Conservation (phyloP, 2,113 vertebrate species). For the Protobothrops flavoviridis region DNA sequence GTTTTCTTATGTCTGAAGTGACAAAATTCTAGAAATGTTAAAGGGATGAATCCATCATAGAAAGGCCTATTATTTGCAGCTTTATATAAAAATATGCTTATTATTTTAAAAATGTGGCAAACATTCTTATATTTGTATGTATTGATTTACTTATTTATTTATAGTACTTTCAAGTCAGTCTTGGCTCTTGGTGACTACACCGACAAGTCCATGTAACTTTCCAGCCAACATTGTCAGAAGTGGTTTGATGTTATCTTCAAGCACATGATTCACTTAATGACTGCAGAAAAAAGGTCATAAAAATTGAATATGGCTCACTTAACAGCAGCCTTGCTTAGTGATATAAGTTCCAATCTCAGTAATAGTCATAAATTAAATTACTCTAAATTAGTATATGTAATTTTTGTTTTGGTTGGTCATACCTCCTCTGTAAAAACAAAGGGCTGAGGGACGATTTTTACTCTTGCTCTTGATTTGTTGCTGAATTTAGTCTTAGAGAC, state of each 20-base stretch:
- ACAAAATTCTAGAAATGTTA: background rate
- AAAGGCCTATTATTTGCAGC: background rate
- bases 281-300: background rate
- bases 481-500: background rate
- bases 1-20: background rate
- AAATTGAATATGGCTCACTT: background rate
- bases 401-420: background rate
- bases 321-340: background rate
- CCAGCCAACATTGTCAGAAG: background rate
- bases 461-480: background rate
- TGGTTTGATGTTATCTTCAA: background rate
- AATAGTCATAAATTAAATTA: background rate
- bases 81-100: background rate
- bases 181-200: background rate
- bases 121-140: background rate
- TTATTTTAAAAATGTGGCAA: background rate
- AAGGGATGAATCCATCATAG: background rate
- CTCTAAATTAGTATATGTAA: background rate
- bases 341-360: background rate
- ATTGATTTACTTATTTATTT: background rate
- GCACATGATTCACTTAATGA: background rate
- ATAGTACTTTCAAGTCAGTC: background rate
- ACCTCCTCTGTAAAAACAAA: fast-evolving
- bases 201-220: background rate
- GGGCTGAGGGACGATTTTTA: fast-evolving